A percentile compares a stretch with the other conserved stretches of the same genome.
These are phyloP conservation scores for Drosophila differens DNA, from an alignment of 2,888 invertebrate species.

Conservation along the genomic window DNA sequence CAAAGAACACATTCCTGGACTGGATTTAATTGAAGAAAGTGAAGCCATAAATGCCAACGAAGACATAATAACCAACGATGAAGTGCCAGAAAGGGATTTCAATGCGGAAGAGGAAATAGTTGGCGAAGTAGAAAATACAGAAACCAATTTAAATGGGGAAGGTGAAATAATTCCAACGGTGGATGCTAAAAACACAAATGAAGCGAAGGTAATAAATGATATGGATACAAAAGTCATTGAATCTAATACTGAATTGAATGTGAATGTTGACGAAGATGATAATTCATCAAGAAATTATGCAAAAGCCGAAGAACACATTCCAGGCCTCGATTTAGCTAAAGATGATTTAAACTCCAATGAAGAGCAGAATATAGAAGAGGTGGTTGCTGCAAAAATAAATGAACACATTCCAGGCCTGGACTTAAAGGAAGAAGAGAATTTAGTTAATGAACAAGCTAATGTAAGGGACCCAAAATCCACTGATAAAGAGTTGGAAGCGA, in stretches of 20 bases:
- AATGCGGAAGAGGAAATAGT: background rate
- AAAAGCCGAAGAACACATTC: background rate
- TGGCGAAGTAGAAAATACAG: background rate
- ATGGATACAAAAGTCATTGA: background rate
- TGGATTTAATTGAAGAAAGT: conserved; percentile 21
- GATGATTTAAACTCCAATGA: background rate
- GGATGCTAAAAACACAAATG: background rate
- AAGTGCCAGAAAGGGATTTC: background rate
- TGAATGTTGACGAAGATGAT: background rate
- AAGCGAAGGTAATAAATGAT: background rate
- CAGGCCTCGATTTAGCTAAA: background rate
- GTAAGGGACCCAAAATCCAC: background rate
- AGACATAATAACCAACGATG: background rate
- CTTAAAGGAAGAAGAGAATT: background rate
- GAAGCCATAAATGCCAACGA: background rate
- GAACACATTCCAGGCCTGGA: conserved; percentile 8
- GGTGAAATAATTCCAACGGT: background rate
- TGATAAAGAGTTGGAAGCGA: background rate
- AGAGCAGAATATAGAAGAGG: background rate
- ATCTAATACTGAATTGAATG: background rate
- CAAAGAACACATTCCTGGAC: conserved; percentile 16
- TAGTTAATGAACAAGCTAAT: background rate
- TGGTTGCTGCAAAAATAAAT: background rate
- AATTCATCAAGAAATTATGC: background rate
- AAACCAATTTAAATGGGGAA: background rate